phyloP scores from a whole-genome alignment of 2,888 invertebrate genomes.

The Drosophila melanocephala region DNA sequence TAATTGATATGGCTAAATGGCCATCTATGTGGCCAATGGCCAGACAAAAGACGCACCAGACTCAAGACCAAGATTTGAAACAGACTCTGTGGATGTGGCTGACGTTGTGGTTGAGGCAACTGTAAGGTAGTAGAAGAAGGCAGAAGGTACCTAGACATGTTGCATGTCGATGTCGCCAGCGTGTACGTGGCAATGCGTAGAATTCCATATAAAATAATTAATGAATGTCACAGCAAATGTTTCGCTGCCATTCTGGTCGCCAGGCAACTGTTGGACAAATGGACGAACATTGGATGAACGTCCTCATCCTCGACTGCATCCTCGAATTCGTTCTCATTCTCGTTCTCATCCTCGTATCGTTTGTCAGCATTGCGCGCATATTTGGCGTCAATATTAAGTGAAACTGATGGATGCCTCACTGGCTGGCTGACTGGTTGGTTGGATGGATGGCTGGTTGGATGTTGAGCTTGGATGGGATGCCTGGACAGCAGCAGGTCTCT shows the following conservation, averaged over 20 bases:
- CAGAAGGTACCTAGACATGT: slow-evolving; percentile 65
- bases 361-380: slow-evolving; percentile 84
- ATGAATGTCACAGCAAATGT: slow-evolving; percentile 84
- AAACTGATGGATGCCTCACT: slow-evolving; percentile 82
- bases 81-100: slow-evolving; percentile 18
- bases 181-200: slow-evolving; percentile 84
- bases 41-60: slow-evolving; percentile 31
- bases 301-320: slow-evolving; percentile 7
- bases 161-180: slow-evolving; percentile 83
- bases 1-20: slow-evolving; percentile 80
- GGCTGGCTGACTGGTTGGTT: slow-evolving; percentile 22
- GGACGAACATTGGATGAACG: slow-evolving; percentile 2
- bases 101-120: slow-evolving; percentile 26
- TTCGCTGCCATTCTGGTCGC: slow-evolving; percentile 58
- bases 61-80: slow-evolving; percentile 8
- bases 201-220: slow-evolving; percentile 85
- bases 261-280: neutral
- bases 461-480: slow-evolving; percentile 2
- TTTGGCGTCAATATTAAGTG: slow-evolving; percentile 85
- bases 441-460: slow-evolving; percentile 56
- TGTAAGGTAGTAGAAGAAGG: slow-evolving; percentile 11
- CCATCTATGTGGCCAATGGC: slow-evolving; percentile 70
- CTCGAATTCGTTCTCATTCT: neutral
- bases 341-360: slow-evolving; percentile 75
- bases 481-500: slow-evolving; percentile 39